Conservation (phyloP, 2,113 vertebrate species). For the Percina caprodes region DNA sequence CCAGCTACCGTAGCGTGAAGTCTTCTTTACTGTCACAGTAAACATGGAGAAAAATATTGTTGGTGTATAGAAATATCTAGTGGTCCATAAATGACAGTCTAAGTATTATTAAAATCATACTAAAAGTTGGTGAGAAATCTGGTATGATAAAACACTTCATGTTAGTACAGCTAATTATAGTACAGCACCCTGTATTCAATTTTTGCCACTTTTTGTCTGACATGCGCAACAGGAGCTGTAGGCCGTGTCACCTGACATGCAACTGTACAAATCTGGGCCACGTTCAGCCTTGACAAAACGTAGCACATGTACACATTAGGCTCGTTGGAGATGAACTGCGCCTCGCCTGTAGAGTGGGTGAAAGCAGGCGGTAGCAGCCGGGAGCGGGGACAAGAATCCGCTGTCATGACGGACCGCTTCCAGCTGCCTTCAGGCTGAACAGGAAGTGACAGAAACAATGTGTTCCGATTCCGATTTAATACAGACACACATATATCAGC, state of each 20-base stretch:
- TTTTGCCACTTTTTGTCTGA: neutral
- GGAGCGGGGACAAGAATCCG: too few relatives aligned
- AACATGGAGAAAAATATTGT: neutral
- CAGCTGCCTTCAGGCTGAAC: too few relatives aligned
- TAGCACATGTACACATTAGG: too few relatives aligned
- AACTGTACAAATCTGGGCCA: neutral
- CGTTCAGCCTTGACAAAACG: too few relatives aligned
- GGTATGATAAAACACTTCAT: neutral
- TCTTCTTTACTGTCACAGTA: neutral
- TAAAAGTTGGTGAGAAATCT: neutral
- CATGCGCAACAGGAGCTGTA: neutral
- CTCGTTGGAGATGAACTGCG: too few relatives aligned
- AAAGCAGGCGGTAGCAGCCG: too few relatives aligned
- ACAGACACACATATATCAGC: too few relatives aligned
- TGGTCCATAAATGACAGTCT: neutral
- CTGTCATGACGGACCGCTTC: too few relatives aligned
- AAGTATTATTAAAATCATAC: neutral
- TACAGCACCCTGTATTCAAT: neutral
- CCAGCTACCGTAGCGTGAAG: too few relatives aligned
- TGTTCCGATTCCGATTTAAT: too few relatives aligned
- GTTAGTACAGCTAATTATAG: neutral
- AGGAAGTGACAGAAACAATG: too few relatives aligned
- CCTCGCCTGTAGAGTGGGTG: too few relatives aligned
- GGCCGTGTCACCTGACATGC: neutral
- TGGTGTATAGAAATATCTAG: neutral